phyloP scores from a whole-genome alignment of 2,113 vertebrate genomes.

The Cichladusa arquata region DNA sequence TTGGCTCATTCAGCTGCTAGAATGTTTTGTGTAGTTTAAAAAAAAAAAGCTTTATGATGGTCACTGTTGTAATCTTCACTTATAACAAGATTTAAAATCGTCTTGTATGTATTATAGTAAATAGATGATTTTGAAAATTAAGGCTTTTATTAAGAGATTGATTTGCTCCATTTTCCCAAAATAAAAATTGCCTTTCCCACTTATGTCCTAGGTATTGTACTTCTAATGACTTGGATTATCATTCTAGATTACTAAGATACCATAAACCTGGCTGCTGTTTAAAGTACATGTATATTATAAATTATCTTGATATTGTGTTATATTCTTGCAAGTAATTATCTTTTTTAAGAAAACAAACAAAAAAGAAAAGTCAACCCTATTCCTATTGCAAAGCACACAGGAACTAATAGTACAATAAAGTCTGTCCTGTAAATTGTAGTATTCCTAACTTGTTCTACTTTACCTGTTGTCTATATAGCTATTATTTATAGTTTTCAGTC shows the following conservation, averaged over 20 bases:
- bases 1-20: slow-evolving; percentile 76
- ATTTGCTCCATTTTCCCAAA: slow-evolving; percentile 78
- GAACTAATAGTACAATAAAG: slow-evolving; percentile 79
- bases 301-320: slow-evolving; percentile 80
- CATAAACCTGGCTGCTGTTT: slow-evolving; percentile 75
- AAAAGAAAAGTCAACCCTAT: slow-evolving; percentile 61
- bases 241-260: slow-evolving; percentile 65
- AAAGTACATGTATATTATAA: slow-evolving; percentile 82
- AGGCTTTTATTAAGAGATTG: slow-evolving; percentile 82
- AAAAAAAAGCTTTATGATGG: slow-evolving; percentile 67
- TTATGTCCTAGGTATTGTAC: slow-evolving; percentile 80
- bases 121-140: slow-evolving; percentile 91
- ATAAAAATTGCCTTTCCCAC: slow-evolving; percentile 77
- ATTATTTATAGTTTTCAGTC: slow-evolving; percentile 82
- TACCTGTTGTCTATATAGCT: slow-evolving; percentile 77
- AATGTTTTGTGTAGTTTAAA: slow-evolving; percentile 76
- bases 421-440: slow-evolving; percentile 79
- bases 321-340: slow-evolving; percentile 79
- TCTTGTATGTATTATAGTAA: slow-evolving; percentile 91
- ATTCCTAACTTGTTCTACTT: slow-evolving; percentile 81
- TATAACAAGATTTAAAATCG: slow-evolving; percentile 81
- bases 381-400: slow-evolving; percentile 80
- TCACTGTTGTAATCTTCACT: slow-evolving; percentile 73
- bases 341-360: slow-evolving; percentile 79
- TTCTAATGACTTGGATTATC: slow-evolving; percentile 72